phyloP scores from a whole-genome alignment of 2,113 vertebrate genomes.

The Limanda limanda region DNA sequence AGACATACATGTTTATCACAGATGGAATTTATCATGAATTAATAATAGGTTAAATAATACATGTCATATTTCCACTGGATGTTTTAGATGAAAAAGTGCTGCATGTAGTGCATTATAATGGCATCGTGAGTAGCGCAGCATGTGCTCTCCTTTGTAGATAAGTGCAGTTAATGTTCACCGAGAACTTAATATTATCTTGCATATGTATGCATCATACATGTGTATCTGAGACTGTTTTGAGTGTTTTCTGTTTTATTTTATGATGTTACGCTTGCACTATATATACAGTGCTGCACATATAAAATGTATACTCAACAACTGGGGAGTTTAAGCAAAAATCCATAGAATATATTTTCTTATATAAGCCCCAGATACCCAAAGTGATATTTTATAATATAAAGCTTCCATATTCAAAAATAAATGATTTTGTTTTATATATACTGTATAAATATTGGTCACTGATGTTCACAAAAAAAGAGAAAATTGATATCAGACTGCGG shows the following conservation, averaged over 20 bases:
- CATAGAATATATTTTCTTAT: background rate
- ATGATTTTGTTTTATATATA: too few relatives aligned
- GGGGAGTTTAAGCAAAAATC: background rate
- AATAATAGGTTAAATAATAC: conserved; percentile 72
- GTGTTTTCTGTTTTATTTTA: background rate
- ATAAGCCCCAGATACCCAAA: background rate
- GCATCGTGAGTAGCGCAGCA: conserved; percentile 11
- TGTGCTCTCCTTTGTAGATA: conserved; percentile 30
- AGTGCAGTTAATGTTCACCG: conserved; percentile 39
- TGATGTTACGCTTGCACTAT: background rate
- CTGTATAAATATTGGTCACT: too few relatives aligned
- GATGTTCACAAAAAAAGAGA: too few relatives aligned
- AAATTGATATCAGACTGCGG: too few relatives aligned
- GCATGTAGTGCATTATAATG: conserved; percentile 34
- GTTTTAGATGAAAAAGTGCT: conserved; percentile 41
- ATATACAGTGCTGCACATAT: background rate
- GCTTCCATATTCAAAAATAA: too few relatives aligned
- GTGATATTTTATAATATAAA: too few relatives aligned
- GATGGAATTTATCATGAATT: conserved; percentile 62
- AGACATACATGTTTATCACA: conserved; percentile 59
- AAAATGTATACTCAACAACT: background rate
- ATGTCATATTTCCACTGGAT: conserved; percentile 55
- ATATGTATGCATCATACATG: background rate
- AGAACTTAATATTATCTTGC: conserved; percentile 3
- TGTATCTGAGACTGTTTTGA: conserved; percentile 7